Evolutionary conservation across 2,888 invertebrate species (phyloP), one percentile per base, ranked within the genome.

Genomic region (Barypeithes pellucidus): DNA sequence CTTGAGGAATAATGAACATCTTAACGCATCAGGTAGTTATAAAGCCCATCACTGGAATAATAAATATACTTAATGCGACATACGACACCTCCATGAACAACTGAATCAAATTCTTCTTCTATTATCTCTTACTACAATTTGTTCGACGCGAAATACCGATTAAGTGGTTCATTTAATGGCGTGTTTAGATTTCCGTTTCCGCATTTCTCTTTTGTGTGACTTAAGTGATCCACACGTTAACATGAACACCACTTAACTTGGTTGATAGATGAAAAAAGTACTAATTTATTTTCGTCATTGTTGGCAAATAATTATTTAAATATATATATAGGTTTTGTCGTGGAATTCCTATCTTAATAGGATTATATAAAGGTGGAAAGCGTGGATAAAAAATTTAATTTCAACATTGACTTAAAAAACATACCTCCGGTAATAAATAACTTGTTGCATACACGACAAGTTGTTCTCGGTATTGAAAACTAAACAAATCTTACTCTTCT

Each of bases 151-250:
- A 72, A 77, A 71, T 43, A 71, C 73, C 77, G 76, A 78, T 78
- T 77, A 76, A 73, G 75, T 61, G 62, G 43, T 39, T 67, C 22
- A 57, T 45, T 45, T 52, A 47, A 29, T 54, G 67, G 33, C 57
- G 72, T 33, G 54, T 57, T 57, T 57, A 57, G 54, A 75, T 78
- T 78, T 79, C 79, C 79, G 75, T 76, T 80, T 80, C 79, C 80
- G 79, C 74, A 62, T 79, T 77, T 78, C 77, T 71, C 75, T 66
- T 33, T 57, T 72, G 70, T 74, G 45, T 57, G 69, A 57, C 74
- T 63, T 59, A 65, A 61, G 60, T 61, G 66, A 65, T 47, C 29
- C 50, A 50, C 47, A 41, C 39, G 36, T 63, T 71, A 36, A 71
- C 72, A 66, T 60, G 72, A 72, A 59, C 22, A 36, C 60, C 72